Percentiles rank a stretch among this genome's conserved stretches.
Evolutionary conservation across 1,140 invertebrate species (phyloP).

Genomic region (Drosophila lacertosa): DNA sequence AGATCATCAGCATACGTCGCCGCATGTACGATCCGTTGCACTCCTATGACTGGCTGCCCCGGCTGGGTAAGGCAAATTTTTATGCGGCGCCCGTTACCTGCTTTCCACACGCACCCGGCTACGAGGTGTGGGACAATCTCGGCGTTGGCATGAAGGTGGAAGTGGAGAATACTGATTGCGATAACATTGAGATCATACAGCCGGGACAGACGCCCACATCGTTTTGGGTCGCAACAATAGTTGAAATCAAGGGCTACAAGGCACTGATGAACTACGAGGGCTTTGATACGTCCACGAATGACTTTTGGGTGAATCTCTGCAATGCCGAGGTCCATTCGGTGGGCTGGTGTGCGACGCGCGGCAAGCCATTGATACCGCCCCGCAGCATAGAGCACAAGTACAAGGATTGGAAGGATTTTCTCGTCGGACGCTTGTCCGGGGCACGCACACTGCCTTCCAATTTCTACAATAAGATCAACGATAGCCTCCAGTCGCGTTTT

Average conservation of each 20-base stretch:
- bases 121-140: constrained; percentile 96
- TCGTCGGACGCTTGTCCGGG: constrained; percentile 95
- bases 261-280: constrained; percentile 96
- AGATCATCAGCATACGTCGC: constrained; percentile 84
- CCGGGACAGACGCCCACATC: constrained; percentile 89
- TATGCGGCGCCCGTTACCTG: constrained; percentile 94
- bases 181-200: constrained; percentile 88
- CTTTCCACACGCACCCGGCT: constrained; percentile 95
- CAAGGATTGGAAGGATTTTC: constrained; percentile 97
- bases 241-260: constrained; percentile 96
- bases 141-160: constrained; percentile 98
- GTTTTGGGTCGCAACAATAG: constrained; percentile 97
- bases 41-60: constrained; percentile 92
- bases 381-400: constrained; percentile 95
- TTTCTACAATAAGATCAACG: constrained; percentile 94
- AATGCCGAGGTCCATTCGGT: constrained; percentile 97
- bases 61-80: constrained; percentile 90
- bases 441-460: constrained; percentile 95
- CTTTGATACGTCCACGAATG: constrained; percentile 94
- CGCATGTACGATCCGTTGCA: constrained; percentile 87
- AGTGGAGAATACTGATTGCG: constrained; percentile 95
- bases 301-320: constrained; percentile 98
- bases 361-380: constrained; percentile 97
- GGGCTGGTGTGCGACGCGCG: constrained; percentile 97
- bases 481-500: constrained; percentile 92